A percentile compares a stretch with the other conserved stretches of the same genome.
Evolutionary conservation across 2,797 vertebrate species (phyloP).

Genomic region (Mormyrops boulengeri): DNA sequence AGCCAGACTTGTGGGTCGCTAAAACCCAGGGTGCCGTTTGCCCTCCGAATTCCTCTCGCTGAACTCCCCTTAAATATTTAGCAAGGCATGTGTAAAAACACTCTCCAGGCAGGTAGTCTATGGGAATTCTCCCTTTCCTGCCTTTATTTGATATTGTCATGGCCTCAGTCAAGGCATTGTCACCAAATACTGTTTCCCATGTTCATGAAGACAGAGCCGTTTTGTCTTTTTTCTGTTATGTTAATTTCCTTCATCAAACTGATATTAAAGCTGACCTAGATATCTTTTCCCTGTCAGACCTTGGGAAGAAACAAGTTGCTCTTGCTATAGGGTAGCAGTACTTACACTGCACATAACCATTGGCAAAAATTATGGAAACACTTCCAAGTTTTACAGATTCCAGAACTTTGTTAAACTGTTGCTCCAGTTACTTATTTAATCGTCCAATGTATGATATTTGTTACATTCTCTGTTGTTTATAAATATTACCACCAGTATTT

Average conservation of each 20-base stretch:
- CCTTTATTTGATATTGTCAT: conserved; percentile 25
- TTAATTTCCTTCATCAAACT: conserved; percentile 7
- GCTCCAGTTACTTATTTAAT: no score
- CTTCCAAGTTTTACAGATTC: neutral
- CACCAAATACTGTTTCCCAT: conserved; percentile 1
- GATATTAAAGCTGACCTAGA: neutral
- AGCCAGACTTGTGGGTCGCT: conserved; percentile 47
- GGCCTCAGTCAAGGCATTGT: conserved; percentile 4
- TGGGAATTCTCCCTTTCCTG: conserved; percentile 35
- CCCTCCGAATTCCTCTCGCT: conserved; percentile 53
- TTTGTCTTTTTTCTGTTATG: neutral
- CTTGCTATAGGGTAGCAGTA: neutral
- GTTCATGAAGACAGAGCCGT: neutral
- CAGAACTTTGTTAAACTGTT: neutral
- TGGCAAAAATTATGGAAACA: neutral
- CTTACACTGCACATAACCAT: neutral
- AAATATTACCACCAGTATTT: neutral
- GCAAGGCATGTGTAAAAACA: conserved; percentile 39
- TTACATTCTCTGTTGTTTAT: neutral
- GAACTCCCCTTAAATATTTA: conserved; percentile 59
- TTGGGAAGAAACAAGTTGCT: neutral
- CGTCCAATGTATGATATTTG: neutral
- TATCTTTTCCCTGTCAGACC: neutral
- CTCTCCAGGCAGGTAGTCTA: conserved; percentile 34
- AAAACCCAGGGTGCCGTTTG: conserved; percentile 52